Percentiles rank a stretch among this genome's conserved stretches.
Evolutionary conservation across 2,113 vertebrate species (phyloP).

Genomic region (Orcinus orca): DNA sequence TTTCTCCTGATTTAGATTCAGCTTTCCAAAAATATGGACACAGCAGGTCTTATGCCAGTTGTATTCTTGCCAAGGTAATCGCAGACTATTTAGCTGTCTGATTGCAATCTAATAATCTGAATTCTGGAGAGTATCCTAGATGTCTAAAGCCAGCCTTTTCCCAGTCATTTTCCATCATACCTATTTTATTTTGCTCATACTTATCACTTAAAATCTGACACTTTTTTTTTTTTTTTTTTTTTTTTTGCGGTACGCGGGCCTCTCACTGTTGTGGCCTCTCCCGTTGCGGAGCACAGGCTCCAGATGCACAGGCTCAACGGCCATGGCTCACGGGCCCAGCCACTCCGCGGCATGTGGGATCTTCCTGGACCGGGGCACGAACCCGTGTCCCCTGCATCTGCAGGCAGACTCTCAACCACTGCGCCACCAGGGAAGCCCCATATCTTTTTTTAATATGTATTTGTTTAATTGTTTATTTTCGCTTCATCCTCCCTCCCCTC

Average conservation of each 20-base stretch:
- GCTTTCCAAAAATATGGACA: not conserved
- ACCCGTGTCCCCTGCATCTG: no score
- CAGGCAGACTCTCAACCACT: no score
- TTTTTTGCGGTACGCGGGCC: no score
- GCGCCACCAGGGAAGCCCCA: no score
- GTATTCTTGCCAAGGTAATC: not conserved
- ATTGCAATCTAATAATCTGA: not conserved
- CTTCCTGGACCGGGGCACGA: no score
- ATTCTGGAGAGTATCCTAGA: not conserved
- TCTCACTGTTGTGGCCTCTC: no score
- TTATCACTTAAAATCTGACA: not conserved
- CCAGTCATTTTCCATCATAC: not conserved
- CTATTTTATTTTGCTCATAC: not conserved
- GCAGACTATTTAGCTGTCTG: not conserved
- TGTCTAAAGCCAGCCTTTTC: not conserved
- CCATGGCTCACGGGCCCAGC: no score
- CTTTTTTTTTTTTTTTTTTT: no score
- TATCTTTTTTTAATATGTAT: not conserved
- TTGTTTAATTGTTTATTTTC: not conserved
- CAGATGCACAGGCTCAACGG: no score
- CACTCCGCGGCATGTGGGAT: no score
- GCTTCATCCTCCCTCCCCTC: not conserved
- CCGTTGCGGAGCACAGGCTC: no score
- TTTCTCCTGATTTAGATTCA: conserved; percentile 10
- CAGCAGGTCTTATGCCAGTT: not conserved